Conservation (phyloP, 2,113 vertebrate species). For the Plotosus lineatus region DNA sequence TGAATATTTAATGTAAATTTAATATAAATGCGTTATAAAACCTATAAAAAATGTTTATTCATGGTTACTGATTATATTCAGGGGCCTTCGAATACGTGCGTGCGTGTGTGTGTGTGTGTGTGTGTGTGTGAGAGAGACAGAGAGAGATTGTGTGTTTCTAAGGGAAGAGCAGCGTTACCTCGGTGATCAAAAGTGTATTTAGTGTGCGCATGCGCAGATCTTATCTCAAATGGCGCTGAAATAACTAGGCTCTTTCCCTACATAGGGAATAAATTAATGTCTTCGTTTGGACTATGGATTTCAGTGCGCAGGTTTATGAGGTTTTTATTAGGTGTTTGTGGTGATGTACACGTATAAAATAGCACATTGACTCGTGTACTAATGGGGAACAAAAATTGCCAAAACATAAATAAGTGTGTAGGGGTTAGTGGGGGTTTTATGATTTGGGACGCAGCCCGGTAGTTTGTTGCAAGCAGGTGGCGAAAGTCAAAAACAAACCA, state of each 20-base stretch:
- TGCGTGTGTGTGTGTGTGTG: neutral
- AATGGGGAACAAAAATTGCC: neutral
- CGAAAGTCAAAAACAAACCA: neutral
- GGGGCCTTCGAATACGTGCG: neutral
- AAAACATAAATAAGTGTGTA: neutral
- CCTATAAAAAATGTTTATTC: neutral
- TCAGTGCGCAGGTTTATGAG: neutral
- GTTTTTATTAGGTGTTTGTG: neutral
- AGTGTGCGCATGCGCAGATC: conserved; percentile 29
- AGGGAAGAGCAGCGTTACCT: neutral
- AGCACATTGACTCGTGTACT: neutral
- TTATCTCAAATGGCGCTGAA: neutral
- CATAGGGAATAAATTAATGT: neutral
- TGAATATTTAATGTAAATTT: neutral
- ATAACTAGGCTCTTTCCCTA: neutral
- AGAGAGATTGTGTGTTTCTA: too few relatives aligned
- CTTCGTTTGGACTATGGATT: neutral
- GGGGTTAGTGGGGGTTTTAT: neutral
- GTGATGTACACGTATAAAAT: neutral
- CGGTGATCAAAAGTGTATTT: neutral
- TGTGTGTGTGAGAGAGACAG: neutral
- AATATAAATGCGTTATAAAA: neutral
- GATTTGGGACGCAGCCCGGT: conserved; percentile 1
- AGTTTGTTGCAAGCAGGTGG: conserved; percentile 1
- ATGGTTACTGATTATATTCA: neutral